These are phyloP conservation scores for Drosophila kepulauana DNA, from an alignment of 1,140 invertebrate genomes.

Conservation along the genomic window DNA sequence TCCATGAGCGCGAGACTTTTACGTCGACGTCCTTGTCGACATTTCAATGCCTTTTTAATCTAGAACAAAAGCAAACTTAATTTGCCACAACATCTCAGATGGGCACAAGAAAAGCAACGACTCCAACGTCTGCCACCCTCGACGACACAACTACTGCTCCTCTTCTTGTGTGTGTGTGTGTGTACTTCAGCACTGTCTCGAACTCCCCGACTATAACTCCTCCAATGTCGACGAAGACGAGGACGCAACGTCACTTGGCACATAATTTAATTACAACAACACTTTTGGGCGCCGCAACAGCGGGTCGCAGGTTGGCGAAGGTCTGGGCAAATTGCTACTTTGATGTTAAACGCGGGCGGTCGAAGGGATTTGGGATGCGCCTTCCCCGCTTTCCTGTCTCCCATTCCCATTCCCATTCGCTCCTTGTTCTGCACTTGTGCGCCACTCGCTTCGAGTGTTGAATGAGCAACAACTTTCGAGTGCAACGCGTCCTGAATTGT, in stretches of 20 bases:
- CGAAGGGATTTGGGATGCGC: constrained; percentile 4
- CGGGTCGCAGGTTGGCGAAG: not conserved
- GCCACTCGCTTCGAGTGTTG: constrained; percentile 54
- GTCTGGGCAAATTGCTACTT: constrained; percentile 45
- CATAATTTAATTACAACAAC: constrained; percentile 65
- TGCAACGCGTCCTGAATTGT: constrained; percentile 64
- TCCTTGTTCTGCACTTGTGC: constrained; percentile 15
- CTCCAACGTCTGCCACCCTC: not conserved
- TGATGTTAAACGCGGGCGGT: constrained; percentile 33
- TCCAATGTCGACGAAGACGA: not conserved
- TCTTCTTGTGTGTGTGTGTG: not conserved
- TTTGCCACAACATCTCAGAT: constrained; percentile 60
- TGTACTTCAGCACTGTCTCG: not conserved
- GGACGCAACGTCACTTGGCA: constrained; percentile 52
- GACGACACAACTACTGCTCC: not conserved
- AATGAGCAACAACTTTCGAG: constrained; percentile 61
- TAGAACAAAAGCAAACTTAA: constrained; percentile 66
- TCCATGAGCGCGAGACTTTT: not conserved
- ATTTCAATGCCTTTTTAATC: constrained; percentile 63
- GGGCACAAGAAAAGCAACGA: constrained; percentile 38
- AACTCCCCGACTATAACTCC: constrained; percentile 30
- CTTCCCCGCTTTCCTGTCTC: not conserved
- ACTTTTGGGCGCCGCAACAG: constrained; percentile 25
- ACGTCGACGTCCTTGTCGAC: constrained; percentile 38
- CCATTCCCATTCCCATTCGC: too few species aligned